Evolutionary conservation across 2,797 vertebrate genomes (phyloP), one percentile per base, ranked within the genome.

Genomic region (Propithecus deckenii): DNA sequence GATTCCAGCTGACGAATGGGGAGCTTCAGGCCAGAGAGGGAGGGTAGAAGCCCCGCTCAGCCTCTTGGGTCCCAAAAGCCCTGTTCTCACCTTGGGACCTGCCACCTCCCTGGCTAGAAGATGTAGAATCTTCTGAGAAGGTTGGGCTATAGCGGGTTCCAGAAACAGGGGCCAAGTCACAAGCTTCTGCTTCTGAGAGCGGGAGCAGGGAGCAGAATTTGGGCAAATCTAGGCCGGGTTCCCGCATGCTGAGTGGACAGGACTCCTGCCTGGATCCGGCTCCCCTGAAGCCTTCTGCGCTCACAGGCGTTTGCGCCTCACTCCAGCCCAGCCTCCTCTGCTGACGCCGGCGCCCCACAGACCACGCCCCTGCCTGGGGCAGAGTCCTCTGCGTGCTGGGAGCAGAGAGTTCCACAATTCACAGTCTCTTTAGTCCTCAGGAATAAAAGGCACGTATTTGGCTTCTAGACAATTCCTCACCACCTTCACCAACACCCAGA

Each of bases 141-240:
- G 32, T 28, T 69, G 50, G 69, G 59, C 30, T 30, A 5, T 2
- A 0, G 59, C 75, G 17, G 14, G 30, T 75, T 59, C 50, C 72
- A 61, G 80, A 87, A 84, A 22, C 43, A 91, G 78, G 35, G 75
- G 89, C 69, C 25, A 55, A 57, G 76, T 61, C 95, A 78, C 46
- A 86, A 52, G 95, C 71, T 43, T 38, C 69, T 69, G 43, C 86
- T 63, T 92, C 81, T 57, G 72, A 28, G 32, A 18, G 52, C 25
- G 10, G 41, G 65, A 63, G 48, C 38, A 5, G 25, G 57, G 59
- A 81, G 63, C 25, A 35, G n/a, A 72, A 15, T 61, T 15, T 2
- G 11, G 63, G 76, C 17, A 22, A 46, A 84, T 55, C 23, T 67
- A 65, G 89, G 95, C 96, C 57, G 32, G 38, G 38, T 23, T 46